Base-by-base conservation (phyloP, 2,797 vertebrate genomes). In the Rhynchonycteris naso region DNA sequence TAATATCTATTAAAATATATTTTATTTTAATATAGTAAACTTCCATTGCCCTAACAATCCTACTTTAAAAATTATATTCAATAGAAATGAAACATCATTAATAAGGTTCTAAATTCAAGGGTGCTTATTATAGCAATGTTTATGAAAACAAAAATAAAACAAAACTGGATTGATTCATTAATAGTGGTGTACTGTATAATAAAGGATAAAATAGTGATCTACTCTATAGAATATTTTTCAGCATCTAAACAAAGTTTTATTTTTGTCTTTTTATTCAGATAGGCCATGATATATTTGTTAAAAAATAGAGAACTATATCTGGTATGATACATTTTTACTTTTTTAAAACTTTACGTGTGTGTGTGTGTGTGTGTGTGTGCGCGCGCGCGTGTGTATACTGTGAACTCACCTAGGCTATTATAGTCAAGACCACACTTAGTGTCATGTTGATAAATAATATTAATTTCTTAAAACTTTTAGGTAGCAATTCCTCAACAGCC, bases 111-210 rank as follows among this genome's bases (percentile, higher is more conserved):
- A 65, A 87, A 4, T 92, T 82, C 58, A 82, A 63, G 33, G 5
- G 21, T 69, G 30, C 58, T 81, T 88, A 16, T 61, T 79, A 43
- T 33, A 83, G 35, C 11, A 69, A 85, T 82, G n/a, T 47, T 82
- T 82, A 59, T n/a, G 91, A 74, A 88, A 94, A 81, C n/a, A 93
- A 59, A 75, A 82, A 66, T 22, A 72, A 83, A 92, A 88, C 26
- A 61, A 79, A 88, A 54, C 6, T 33, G 1, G 4, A 87, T 63
- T 28, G 59, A 61, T 59, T 65, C 14, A 10, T 43, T 88, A 88
- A 65, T 52, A 85, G 38, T 74, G 30, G 15, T 66, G 54, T 21
- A 54, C 30, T 66, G 54, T 21, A 54, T 33, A 22, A n/a, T 26
- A n/a, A 91, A 35, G 58, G 26, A 54, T 69, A 52, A 88, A 66